Base-by-base conservation (phyloP, 2,888 invertebrate species). In the Phlogophora meticulosa region DNA sequence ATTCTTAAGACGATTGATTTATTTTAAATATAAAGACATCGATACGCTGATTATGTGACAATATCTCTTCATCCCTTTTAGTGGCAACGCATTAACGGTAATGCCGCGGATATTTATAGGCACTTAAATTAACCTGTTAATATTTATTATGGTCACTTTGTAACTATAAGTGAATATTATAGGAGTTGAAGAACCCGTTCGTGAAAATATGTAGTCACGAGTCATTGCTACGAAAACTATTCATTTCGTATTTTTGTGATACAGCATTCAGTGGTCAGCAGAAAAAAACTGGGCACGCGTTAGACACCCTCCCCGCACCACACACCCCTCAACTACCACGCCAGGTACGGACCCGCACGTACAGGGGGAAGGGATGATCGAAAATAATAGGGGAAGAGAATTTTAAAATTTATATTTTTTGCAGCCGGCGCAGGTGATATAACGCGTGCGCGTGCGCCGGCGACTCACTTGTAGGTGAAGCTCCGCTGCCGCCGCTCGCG, bases 341-440 rank as follows among this genome's bases (percentile, higher is more conserved):
- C 95, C 94, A 95, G 95, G 95, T 95, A 95, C 95, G 87, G 89
- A 91, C 94, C 92, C 93, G 94, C 92, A 94, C 94, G 91, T 91
- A 92, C 85, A 83, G 86, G 92, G 94, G 94, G 95, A 93, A 95
- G 95, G 95, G 95, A 95, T 95, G 95, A 93, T 94, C 94, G 92
- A 94, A 95, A 95, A 95, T 95, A 95, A 95, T 95, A 95, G 94
- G 95, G 95, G 95, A 95, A 94, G 95, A 94, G 94, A 94, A 94
- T 94, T 95, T 94, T 93, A 89, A 94, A 94, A 93, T 93, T 93
- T 93, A 93, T 94, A 92, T 95, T 95, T 95, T 95, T 95, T 95
- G 95, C 95, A 95, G 94, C 95, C 95, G 95, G 94, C 94, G 94
- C 95, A 95, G 95, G 95, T 95, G 95, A 95, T 95, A 95, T 93